phyloP scores from a whole-genome alignment of 2,113 vertebrate species.

The Pelusios castaneus region DNA sequence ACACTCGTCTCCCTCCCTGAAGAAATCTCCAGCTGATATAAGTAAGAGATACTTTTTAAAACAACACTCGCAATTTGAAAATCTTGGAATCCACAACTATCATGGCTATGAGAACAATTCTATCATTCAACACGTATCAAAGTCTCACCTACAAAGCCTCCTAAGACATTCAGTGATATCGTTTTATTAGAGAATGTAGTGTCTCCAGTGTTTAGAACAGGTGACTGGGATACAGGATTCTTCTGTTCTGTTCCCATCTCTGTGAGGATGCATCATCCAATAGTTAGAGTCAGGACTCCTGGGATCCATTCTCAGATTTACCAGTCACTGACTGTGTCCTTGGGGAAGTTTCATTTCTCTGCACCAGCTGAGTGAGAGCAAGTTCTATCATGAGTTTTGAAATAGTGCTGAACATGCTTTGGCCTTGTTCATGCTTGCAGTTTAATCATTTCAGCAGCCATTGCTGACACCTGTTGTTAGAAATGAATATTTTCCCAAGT shows the following conservation, averaged over 20 bases:
- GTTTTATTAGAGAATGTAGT: not conserved
- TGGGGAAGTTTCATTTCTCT: not conserved
- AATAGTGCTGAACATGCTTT: not conserved
- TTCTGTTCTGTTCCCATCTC: not conserved
- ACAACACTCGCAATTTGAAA: not conserved
- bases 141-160: not conserved
- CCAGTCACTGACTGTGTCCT: not conserved
- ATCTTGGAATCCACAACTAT: not conserved
- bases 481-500: not conserved
- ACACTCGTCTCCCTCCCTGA: too few species aligned
- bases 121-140: not conserved
- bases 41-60: not conserved
- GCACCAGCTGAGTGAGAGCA: not conserved
- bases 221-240: not conserved
- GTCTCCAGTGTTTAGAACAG: fast-evolving
- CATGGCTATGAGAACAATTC: not conserved
- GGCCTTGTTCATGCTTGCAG: not conserved
- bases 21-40: not conserved
- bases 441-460: not conserved
- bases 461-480: not conserved
- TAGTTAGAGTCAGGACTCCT: not conserved
- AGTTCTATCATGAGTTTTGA: not conserved
- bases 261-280: not conserved
- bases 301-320: not conserved
- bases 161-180: not conserved